Base-by-base conservation (phyloP, 2,113 vertebrate genomes). In the Scophthalmus maximus region DNA sequence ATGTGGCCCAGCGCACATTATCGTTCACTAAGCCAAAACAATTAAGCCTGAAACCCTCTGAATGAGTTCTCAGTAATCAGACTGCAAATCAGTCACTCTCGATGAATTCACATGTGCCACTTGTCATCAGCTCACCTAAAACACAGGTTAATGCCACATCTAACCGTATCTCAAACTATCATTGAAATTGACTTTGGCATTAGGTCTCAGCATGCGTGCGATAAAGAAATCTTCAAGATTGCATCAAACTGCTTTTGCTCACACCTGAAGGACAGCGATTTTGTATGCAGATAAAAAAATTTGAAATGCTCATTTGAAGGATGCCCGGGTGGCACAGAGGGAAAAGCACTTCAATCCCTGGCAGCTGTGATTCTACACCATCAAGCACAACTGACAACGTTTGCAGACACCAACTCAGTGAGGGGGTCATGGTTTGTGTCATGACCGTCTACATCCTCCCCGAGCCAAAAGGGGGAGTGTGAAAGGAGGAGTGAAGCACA, bases 351-450 rank as follows among this genome's bases (percentile, higher is more conserved):
- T 70, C 32, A 60, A 1, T 17, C 15, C 5, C n/a, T 6, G 27
- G 18, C 44, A 46, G 61, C 61, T 47, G 29, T 53, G 23, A 23
- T 57, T 68, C 50, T 17, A 17, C 20, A 26, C 68, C 55, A 25
- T 70, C 52, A 58, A 62, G 49, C 49, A 40, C 34, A 57, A 23
- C 22, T 27, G 26, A 64, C 9, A 17, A 23, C 44, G 22, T 61
- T n/a, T 47, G 17, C 72, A 29, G 60, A 53, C 44, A 49, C 65
- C 57, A 61, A 34, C 52, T 9, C 10, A 40, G 52, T 11, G n/a
- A 63, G 51, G 49, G 23, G 58, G 27, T 74, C 6, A 17, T 11
- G 11, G 17, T 12, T 26, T 49, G 26, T 68, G 76, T 74, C 22
- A 22, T 6, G 63, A 44, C 15, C 49, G 62, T 56, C 36, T 56